Evolutionary conservation across 2,888 invertebrate species (phyloP), one percentile per base, ranked within the genome.

Genomic region (Diachrysia chrysitis): DNA sequence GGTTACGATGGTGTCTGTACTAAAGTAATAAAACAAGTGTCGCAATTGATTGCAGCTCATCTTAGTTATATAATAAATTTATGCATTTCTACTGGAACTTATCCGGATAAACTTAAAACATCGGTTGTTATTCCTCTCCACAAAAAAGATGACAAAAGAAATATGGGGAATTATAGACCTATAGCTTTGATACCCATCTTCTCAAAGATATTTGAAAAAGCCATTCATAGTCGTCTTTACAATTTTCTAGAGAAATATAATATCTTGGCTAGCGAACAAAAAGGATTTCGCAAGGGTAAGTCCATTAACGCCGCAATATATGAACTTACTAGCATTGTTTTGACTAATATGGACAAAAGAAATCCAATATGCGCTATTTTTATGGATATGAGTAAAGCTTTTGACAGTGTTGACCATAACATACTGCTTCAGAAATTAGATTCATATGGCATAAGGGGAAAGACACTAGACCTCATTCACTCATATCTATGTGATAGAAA

Each of bases 301-400:
- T 56, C 56, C 14, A 56, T 56, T 19, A 56, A 19, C 56, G 16
- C 35, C 14, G 56, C 56, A 35, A 35, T 56, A 35, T 56, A 35
- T 56, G 56, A 56, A 19, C 35, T 56, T 6, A 19, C 16, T n/a
- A 42, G n/a, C n/a, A n/a, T 42, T n/a, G n/a, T 42, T n/a, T n/a
- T 42, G 2, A 42, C n/a, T 42, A 42, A n/a, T 56, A 56, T 56
- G 35, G 35, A 56, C 35, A 35, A 32, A 19, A 56, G 12, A 35
- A 56, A 56, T 14, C 56, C 32, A 19, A 35, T 35, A 17, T 19
- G 56, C 35, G 56, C 56, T 56, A 56, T 35, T 17, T 56, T 56
- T 35, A 56, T 56, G 35, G 56, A 56, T n/a, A 56, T 56, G 56
- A 56, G 56, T 19, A 56, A 56, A 56, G 56, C 56, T 3, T 56